Percentiles rank a stretch among this genome's conserved stretches.
Evolutionary conservation across 92 coral and sea anemone species (phyloP).

Genomic region (Epizoanthus scotinus): DNA sequence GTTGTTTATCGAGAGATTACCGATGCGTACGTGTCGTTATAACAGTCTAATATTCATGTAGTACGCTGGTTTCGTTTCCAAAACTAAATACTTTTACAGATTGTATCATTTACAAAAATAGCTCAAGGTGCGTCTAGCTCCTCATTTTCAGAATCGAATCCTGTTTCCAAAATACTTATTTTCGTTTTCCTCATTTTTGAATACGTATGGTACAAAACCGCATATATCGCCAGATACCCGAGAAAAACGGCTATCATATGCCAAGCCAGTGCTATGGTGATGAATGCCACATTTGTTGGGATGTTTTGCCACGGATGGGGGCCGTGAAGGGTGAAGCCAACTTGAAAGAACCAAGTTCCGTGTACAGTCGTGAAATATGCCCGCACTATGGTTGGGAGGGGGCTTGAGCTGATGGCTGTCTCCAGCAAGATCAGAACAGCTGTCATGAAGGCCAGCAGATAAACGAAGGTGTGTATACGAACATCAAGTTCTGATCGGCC

Average conservation of each 20-base stretch:
- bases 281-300: slow-evolving; percentile 53
- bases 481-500: slow-evolving; percentile 71
- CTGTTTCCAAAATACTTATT: neutral
- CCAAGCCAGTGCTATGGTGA: slow-evolving; percentile 69
- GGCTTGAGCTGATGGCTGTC: slow-evolving; percentile 43
- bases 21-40: too few species aligned
- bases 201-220: slow-evolving; percentile 40
- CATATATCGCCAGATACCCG: slow-evolving; percentile 26
- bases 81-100: too few species aligned
- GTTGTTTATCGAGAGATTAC: too few species aligned
- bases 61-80: too few species aligned
- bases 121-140: too few species aligned
- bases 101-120: too few species aligned
- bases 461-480: slow-evolving; percentile 72
- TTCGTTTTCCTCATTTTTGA: neutral
- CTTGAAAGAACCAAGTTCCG: slow-evolving; percentile 87
- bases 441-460: slow-evolving; percentile 57
- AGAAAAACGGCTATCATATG: slow-evolving; percentile 55
- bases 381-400: slow-evolving; percentile 52
- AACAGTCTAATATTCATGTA: too few species aligned
- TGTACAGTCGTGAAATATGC: slow-evolving; percentile 67
- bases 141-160: neutral
- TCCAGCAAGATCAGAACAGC: slow-evolving; percentile 55
- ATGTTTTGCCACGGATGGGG: slow-evolving; percentile 55
- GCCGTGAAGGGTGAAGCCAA: slow-evolving; percentile 77